Evolutionary conservation across 92 coral and sea anemone species (phyloP), one percentile per base, ranked within the genome.

Genomic region (Zoanthus solanderi): DNA sequence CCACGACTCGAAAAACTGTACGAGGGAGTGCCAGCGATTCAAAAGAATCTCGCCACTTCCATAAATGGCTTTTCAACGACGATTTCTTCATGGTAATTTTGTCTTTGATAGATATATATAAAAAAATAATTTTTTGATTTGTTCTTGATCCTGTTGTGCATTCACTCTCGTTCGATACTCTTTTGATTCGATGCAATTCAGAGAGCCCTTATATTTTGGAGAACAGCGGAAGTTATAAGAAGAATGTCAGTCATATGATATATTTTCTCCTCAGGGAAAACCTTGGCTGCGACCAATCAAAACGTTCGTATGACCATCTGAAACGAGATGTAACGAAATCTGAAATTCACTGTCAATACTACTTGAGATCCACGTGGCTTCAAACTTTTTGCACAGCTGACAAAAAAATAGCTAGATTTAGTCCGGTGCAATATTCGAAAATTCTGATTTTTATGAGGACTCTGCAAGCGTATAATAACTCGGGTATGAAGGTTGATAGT

Each of bases 1-100:
- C 96, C 15, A 97, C 99, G 58, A 97, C 92, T 83, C 91, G 91
- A 37, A 94, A 94, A 71, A 96, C 94, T 56, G 94, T 85, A 44
- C 92, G 84, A 56, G 98, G 98, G 6, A 94, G 96, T 14, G 93
- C 85, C 0, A 95, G 77, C 17, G 92, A 84, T 50, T 95, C 98
- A 75, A 92, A 91, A 13, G 96, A 89, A 78, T 93, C 80, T 72
- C 92, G 85, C 75, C 72, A 81, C 18, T 65, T 78, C 73, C 87
- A 88, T 30, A 57, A 29, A 32, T 78, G 34, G 15, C 60, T 83
- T 72, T 69, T 89, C 11, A 88, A 72, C 66, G 71, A 84, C 9
- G 89, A 78, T 58, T 83, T 88, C 89, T 69, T 69, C 75, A 69
- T 69, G 46, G 46, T 69, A 9, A 84, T 84, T 48, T 45, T 68